Base-by-base conservation (phyloP, 2,888 invertebrate genomes). In the Habrosyne pyritoides region DNA sequence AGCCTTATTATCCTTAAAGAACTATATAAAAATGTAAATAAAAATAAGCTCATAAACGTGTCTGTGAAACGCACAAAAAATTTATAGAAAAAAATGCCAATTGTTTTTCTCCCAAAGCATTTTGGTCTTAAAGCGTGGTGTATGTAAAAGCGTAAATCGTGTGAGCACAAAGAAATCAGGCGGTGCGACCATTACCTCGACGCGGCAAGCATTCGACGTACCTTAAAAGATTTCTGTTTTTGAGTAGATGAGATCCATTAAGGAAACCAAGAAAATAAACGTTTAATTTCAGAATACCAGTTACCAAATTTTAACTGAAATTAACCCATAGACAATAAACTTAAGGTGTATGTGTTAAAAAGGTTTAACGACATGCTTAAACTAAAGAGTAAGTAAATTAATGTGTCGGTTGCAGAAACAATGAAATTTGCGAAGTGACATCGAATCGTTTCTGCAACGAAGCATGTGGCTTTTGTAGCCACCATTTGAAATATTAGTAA, bases 161-260 rank as follows among this genome's bases (percentile, higher is more conserved):
- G 89, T 84, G 79, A 81, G 79, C 77, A 69, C 73, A 79, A 79
- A 74, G 58, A 77, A 86, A 86, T 57, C 81, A 78, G 79, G 85
- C 81, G 81, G 83, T 83, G 84, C 75, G 71, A 59, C 69, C 52
- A 62, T 56, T 59, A 60, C n/a, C 73, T 79, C 75, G 69, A 42
- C 76, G 79, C 85, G 83, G 79, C 79, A 89, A 91, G 89, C 89
- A 73, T 77, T 79, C 75, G 85, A 92, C 91, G 79, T 92, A 92
- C 91, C 92, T 92, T 87, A 92, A 83, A 67, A 92, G 89, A 81
- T 91, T 91, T 92, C 92, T 91, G 89, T 21, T 28, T 84, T 73
- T 79, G 80, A 78, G 79, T 81, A 86, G 84, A 88, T 84, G 89
- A 86, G 90, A 84, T 88, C 91, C 91, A 83, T 85, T 83, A 82